Base-by-base conservation (phyloP, 2,888 invertebrate genomes). In the Odontothrips loti region DNA sequence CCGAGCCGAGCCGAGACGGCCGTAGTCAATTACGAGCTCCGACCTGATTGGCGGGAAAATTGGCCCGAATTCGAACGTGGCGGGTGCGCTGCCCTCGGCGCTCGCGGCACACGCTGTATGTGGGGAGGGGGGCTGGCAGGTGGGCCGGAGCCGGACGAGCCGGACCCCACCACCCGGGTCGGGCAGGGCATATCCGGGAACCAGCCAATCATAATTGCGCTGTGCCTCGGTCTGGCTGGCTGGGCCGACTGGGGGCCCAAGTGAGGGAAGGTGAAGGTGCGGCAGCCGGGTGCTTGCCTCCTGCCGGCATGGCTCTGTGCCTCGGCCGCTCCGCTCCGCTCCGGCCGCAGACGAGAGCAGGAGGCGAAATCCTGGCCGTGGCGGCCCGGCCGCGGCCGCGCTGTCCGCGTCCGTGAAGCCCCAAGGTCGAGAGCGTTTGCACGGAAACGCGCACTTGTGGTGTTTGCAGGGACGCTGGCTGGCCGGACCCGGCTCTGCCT, bases 121-220 rank as follows among this genome's bases (percentile, higher is more conserved):
- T 6, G 6, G 34, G 34, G 58, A 58, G 58, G 58, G 20, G 51
- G 20, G 51, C 51, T 51, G 58, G 12, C n/a, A n/a, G 58, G 58
- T 15, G 51, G 51, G 51, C 51, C 51, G 51, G 51, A 43, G 51
- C 51, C 48, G 48, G 48, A 48, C 48, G 10, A 48, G 48, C 10
- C 51, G 12, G 51, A 17, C 15, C 12, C 20, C 15, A 23, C n/a
- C 68, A 23, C 23, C 23, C 27, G 68, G 27, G 68, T 9, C 9
- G 23, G n/a, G 23, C 68, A 1, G 68, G 68, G 68, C 27, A 75
- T 27, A 27, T 75, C 68, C 68, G 68, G 68, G 68, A 75, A 75
- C 68, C 68, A 27, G 68, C 23, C 68, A 75, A 75, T 75, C 68
- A 27, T 75, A 75, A 75, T 75, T 68, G 68, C 23, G 68, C 68